Evolutionary conservation across 2,888 invertebrate species (phyloP).

Genomic region (Rhingia campestris): DNA sequence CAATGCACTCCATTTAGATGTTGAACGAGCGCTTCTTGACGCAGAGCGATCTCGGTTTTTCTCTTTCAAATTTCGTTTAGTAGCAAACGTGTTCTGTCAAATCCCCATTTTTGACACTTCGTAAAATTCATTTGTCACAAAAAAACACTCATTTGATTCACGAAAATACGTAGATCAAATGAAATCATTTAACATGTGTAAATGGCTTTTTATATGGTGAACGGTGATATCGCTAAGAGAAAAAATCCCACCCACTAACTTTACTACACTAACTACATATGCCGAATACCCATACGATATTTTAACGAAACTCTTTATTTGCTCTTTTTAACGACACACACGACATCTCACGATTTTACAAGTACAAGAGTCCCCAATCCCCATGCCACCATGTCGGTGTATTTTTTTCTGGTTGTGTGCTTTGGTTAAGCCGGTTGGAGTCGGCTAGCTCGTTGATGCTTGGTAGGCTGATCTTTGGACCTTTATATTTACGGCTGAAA

Average conservation of each 20-base stretch:
- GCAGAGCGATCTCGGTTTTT: too few relatives aligned
- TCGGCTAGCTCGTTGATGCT: slow-evolving; percentile 45
- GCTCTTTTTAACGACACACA: not conserved
- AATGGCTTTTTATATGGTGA: slow-evolving; percentile 6
- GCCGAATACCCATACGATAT: slow-evolving; percentile 32
- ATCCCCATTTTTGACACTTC: too few relatives aligned
- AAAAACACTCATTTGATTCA: too few relatives aligned
- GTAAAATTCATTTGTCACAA: too few relatives aligned
- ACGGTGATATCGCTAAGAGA: not conserved
- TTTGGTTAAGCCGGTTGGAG: slow-evolving; percentile 52
- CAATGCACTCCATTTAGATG: not conserved
- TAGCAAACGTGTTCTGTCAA: too few relatives aligned
- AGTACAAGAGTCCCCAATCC: not conserved
- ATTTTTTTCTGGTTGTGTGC: not conserved
- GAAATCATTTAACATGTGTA: not conserved
- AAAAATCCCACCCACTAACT: not conserved
- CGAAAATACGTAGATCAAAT: not conserved
- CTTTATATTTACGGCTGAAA: slow-evolving; percentile 31
- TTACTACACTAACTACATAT: not conserved
- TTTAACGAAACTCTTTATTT: not conserved
- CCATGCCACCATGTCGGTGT: not conserved
- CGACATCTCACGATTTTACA: slow-evolving; percentile 15
- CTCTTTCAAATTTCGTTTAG: too few relatives aligned
- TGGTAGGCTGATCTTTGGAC: slow-evolving; percentile 70
- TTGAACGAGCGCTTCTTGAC: not conserved